Base-by-base conservation (phyloP, 2,888 invertebrate genomes). In the Harmothoe impar region DNA sequence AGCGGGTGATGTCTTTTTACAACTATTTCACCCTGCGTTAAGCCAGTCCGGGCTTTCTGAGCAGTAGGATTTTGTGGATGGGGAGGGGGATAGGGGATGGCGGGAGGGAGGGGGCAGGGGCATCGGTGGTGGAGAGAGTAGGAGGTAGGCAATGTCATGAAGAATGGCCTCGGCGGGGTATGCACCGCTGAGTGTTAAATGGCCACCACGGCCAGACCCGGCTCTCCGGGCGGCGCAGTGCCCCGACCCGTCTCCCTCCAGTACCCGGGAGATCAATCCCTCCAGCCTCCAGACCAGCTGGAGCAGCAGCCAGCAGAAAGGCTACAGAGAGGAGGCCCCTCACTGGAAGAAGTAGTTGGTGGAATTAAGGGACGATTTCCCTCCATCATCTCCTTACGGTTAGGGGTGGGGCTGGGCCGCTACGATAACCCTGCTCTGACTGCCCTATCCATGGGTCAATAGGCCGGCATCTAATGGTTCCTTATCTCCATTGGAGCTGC, bases 381-480 rank as follows among this genome's bases (percentile, higher is more conserved):
- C 81, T 81, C 81, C 81, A 81, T 43, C 81, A 81, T 81, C 81
- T 81, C 81, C 43, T 81, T 77, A 43, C 33, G 81, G 81, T 81
- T 25, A 35, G 81, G 33, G 81, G 81, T 81, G 35, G 23, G 81
- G n/a, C 43, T 77, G 62, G 20, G 77, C 77, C 31, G 77, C 25
- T 29, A 20, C 77, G 77, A 31, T 31, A 31, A 25, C 77, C 29
- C 25, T 25, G 25, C 17, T 25, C 77, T 15, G 77, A 17, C 29
- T 29, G 31, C 77, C 7, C 77, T 5, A n/a, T n/a, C 23, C 12
- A n/a, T 62, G 62, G 77, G 77, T 77, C 77, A 77, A 77, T 77
- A 77, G 31, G 77, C 17, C 29, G 31, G 29, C 17, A 31, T 77
- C 77, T 31, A 31, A 77, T 77, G 77, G 77, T 31, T 77, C 10